Conservation (phyloP, 1,140 invertebrate genomes). For the Drosophila sturtevanti region DNA sequence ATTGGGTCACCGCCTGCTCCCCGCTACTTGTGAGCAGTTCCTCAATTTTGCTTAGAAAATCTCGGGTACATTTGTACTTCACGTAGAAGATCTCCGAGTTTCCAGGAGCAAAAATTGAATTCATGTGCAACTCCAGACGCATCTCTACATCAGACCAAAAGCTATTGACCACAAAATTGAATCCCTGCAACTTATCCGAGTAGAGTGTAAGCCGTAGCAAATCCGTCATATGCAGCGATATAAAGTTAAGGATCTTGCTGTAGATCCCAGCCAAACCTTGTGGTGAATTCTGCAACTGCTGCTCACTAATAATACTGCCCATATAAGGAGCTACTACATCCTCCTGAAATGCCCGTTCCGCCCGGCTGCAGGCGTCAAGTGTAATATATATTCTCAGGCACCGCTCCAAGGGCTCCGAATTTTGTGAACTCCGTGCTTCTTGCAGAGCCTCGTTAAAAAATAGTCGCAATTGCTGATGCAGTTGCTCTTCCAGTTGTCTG, state of each 20-base stretch:
- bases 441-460: conserved; percentile 85
- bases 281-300: conserved; percentile 87
- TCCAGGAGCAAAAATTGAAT: conserved; percentile 94
- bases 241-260: conserved; percentile 88
- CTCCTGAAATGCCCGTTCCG: conserved; percentile 88
- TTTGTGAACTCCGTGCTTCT: conserved; percentile 83
- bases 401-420: conserved; percentile 84
- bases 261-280: conserved; percentile 90
- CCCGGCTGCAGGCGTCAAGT: conserved; percentile 87
- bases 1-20: conserved; percentile 82
- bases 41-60: conserved; percentile 91
- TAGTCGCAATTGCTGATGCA: conserved; percentile 85
- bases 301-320: conserved; percentile 89
- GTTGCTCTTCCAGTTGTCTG: conserved; percentile 84
- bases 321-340: conserved; percentile 89
- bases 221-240: conserved; percentile 87
- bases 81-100: conserved; percentile 94
- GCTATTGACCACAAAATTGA: conserved; percentile 93
- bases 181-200: conserved; percentile 88
- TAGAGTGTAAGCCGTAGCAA: conserved; percentile 85
- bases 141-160: conserved; percentile 94
- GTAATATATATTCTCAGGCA: conserved; percentile 88
- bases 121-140: conserved; percentile 89
- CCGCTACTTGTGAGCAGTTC: conserved; percentile 85
- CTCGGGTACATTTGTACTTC: conserved; percentile 90